These are phyloP conservation scores for Microplitis manilae DNA, from an alignment of 2,888 invertebrate species.

Conservation along the genomic window DNA sequence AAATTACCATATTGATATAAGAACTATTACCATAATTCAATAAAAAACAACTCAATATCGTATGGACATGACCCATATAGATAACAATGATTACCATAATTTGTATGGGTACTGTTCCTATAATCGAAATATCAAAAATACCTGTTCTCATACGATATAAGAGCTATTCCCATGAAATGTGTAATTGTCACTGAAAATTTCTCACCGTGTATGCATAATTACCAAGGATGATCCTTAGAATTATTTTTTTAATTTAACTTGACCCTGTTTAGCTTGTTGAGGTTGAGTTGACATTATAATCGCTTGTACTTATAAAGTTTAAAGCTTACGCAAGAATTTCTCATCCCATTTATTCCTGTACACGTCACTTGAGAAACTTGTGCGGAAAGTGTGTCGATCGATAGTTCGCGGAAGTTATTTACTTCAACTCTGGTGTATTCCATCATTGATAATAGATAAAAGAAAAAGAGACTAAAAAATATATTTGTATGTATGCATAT, in stretches of 20 bases:
- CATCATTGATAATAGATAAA: background rate
- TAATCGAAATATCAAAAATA: too few relatives aligned
- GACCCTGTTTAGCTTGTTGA: background rate
- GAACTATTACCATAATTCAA: too few relatives aligned
- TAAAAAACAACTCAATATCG: too few relatives aligned
- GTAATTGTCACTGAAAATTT: too few relatives aligned
- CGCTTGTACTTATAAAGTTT: background rate
- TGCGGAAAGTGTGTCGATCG: conserved; percentile 33
- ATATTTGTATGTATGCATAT: background rate
- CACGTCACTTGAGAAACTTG: conserved; percentile 1
- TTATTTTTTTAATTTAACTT: background rate
- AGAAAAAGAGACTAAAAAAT: background rate
- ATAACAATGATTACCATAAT: too few relatives aligned
- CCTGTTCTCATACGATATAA: too few relatives aligned
- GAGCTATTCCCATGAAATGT: too few relatives aligned
- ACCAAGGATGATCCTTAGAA: background rate
- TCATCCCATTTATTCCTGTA: conserved; percentile 3
- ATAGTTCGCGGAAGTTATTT: conserved; percentile 24
- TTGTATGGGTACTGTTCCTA: too few relatives aligned
- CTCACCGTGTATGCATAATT: background rate
- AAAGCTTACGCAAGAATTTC: conserved; percentile 4
- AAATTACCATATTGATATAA: too few relatives aligned
- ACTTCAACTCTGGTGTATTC: background rate
- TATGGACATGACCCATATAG: too few relatives aligned
- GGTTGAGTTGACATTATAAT: conserved; percentile 1